Percentiles rank a stretch among this genome's conserved stretches.
Conservation (phyloP, 2,113 vertebrate genomes). For the Charina bottae region DNA sequence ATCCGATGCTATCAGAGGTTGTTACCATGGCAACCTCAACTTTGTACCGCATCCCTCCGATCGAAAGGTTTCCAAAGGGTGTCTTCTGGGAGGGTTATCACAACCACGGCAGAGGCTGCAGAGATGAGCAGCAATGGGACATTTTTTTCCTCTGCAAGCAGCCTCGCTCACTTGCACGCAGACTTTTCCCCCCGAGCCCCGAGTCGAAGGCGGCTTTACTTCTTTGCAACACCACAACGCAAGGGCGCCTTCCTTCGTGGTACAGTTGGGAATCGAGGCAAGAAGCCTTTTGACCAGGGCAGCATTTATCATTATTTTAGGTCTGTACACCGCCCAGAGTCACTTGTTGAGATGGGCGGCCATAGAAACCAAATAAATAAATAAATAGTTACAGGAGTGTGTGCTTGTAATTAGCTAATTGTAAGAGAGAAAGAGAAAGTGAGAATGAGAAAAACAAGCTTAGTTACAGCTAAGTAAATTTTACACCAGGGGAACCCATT, state of each 20-base stretch:
- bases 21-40: not conserved
- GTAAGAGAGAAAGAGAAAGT: too few relatives aligned
- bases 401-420: not conserved
- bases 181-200: not conserved
- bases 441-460: not conserved
- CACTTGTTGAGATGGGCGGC: too few relatives aligned
- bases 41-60: not conserved
- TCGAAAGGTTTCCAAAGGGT: not conserved
- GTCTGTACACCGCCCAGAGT: too few relatives aligned
- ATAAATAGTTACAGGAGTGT: not conserved
- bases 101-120: fast-evolving
- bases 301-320: too few relatives aligned
- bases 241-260: not conserved
- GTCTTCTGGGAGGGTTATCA: not conserved
- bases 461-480: not conserved
- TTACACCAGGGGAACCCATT: not conserved
- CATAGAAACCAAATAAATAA: too few relatives aligned
- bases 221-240: not conserved
- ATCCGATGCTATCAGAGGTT: not conserved
- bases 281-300: not conserved
- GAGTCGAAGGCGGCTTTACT: not conserved
- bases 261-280: not conserved
- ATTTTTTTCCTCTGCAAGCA: not conserved
- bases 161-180: not conserved
- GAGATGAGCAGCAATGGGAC: not conserved